Evolutionary conservation across 2,888 invertebrate genomes (phyloP), one percentile per base, ranked within the genome.

Genomic region (Diarsia brunnea): DNA sequence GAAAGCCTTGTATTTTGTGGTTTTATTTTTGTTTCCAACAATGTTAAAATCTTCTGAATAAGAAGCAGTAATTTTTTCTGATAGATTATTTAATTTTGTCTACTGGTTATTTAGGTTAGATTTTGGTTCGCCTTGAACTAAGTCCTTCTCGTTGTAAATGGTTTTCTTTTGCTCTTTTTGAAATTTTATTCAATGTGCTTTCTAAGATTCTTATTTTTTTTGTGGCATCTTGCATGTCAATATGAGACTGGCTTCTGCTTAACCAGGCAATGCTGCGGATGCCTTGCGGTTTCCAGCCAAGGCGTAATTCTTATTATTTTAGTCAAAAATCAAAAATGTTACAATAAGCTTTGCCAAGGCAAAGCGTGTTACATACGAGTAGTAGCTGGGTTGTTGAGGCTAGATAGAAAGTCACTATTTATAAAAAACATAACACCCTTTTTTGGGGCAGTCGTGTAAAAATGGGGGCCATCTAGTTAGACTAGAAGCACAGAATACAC

Each of bases 21-120:
- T 70, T 60, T 66, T 66, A 24, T 51, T 67, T 73, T 82, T 71
- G 24, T 24, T 65, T 64, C 55, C 14, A 58, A 64, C 51, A 31
- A 63, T 14, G 14, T 53, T n/a, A 8, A 38, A 38, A 14, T 19
- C 2, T 53, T 53, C 16, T 38, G 24, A 60, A 60, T 47, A 49
- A 58, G 8, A 43, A 27, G 14, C 0, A 47, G 31, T 31, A 27
- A n/a, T 31, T 63, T 55, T 55, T 45, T 69, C 12, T 45, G 12
- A n/a, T 10, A n/a, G 45, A 3, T 51, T 51, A 19, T 55, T 31
- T 68, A 27, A 45, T 68, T 27, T 31, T n/a, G 5, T 12, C n/a
- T 31, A 1, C 45, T n/a, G n/a, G 27, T 45, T 38, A 8, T 38
- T 38, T 38, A 38, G 38, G 38, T 38, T 38, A 5, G 1, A 8